Evolutionary conservation across 92 coral and sea anemone species (phyloP).

Genomic region (Bergia sp.): DNA sequence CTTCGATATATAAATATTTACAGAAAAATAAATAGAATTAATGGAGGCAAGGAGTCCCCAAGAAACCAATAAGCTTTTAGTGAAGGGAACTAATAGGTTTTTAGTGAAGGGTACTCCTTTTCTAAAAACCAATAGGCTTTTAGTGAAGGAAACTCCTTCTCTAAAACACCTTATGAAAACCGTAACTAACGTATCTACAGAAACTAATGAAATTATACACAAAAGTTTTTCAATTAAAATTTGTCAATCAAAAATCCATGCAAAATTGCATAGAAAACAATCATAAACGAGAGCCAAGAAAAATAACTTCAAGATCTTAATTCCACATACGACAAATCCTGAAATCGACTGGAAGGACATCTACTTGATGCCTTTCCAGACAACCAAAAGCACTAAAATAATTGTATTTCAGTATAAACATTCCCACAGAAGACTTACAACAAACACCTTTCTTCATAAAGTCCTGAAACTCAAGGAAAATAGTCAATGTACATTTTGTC

Average conservation of each 20-base stretch:
- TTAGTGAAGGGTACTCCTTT: no score
- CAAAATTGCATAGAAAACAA: slow-evolving; percentile 5
- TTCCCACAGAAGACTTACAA: slow-evolving; percentile 10
- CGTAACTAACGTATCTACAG: not conserved
- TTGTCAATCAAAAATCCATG: not conserved
- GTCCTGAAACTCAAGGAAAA: not conserved
- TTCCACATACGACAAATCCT: not conserved
- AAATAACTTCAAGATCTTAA: no score
- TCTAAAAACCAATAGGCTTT: no score
- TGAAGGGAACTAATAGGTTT: no score
- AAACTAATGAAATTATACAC: not conserved
- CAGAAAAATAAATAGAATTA: no score
- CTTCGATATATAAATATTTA: no score
- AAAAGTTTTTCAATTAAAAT: slow-evolving; percentile 14
- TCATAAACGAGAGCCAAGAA: slow-evolving; percentile 10
- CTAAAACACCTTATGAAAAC: slow-evolving; percentile 12
- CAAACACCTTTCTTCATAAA: not conserved
- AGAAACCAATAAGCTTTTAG: no score
- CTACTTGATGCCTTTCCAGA: slow-evolving; percentile 27
- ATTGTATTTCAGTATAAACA: slow-evolving; percentile 4
- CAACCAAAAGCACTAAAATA: slow-evolving; percentile 18
- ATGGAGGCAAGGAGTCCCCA: no score
- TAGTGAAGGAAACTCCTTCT: no score
- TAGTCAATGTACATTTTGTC: not conserved
- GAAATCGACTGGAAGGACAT: slow-evolving; percentile 16